Conservation (phyloP, 2,797 vertebrate genomes). For the Meriones psammophilus region DNA sequence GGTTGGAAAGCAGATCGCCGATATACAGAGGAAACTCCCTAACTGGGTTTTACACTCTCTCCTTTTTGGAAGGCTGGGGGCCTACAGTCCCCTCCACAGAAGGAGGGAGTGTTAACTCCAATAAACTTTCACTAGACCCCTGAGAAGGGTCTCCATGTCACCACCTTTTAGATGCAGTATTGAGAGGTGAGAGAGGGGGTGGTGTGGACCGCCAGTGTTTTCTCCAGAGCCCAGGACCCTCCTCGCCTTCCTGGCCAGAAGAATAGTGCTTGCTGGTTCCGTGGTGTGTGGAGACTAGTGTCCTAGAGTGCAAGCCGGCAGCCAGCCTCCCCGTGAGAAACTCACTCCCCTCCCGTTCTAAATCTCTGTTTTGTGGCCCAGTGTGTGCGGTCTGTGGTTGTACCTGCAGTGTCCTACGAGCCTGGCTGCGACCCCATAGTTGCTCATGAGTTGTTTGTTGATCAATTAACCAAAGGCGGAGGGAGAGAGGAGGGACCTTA, state of each 20-base stretch:
- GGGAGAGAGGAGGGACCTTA: neutral
- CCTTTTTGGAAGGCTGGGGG: neutral
- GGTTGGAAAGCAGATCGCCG: neutral
- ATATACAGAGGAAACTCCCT: neutral
- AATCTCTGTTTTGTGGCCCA: neutral
- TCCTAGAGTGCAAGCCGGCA: too few species aligned
- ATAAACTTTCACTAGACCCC: neutral
- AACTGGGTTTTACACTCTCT: neutral
- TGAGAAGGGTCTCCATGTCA: neutral
- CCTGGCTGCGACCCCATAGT: neutral
- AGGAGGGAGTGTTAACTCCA: neutral
- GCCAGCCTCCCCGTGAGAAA: neutral
- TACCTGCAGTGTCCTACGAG: neutral
- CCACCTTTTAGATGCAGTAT: neutral
- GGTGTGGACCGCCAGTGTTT: neutral
- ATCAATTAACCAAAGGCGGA: neutral
- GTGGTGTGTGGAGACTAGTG: neutral
- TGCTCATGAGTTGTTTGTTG: neutral
- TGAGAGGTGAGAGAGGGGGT: neutral
- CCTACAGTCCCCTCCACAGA: neutral
- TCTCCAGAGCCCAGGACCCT: neutral
- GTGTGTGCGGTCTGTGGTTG: neutral
- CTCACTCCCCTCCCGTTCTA: too few species aligned
- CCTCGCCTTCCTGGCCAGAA: neutral
- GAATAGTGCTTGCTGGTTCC: too few species aligned